Base-by-base conservation (phyloP, 2,888 invertebrate genomes). In the Melanophora roralis region DNA sequence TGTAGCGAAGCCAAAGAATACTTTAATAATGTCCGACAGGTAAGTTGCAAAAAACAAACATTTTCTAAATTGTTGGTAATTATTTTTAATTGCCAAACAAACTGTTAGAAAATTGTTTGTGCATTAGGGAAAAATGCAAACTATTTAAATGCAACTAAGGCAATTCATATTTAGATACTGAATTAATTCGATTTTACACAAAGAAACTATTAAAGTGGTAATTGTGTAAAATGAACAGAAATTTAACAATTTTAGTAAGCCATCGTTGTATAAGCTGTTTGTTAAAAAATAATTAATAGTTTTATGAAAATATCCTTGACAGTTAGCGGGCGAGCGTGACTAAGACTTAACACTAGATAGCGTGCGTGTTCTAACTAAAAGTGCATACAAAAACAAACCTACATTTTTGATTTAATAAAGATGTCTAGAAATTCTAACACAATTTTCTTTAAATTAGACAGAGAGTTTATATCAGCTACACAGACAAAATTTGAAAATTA, bases 1-100 rank as follows among this genome's bases (percentile, higher is more conserved):
- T 89, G 93, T 65, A 90, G 90, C 71, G 91, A 92, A 83, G 92
- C 93, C 57, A 92, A 91, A 85, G 89, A 88, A 74, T 93, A 93
- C 90, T 91, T 96, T 83, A 93, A 93, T 85, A 93, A 94, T 83
- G 94, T 95, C 87, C 93, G 94, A 91, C 93, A 95, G 93, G 95
- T 95, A 86, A 88, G 91, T 83, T 43, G n/a, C 36, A 5, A 3
- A 27, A 27, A 9, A 5, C 8, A 16, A 14, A 36, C 32, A 14
- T n/a, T 9, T 32, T 21, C 36, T 36, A 27, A 67, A 53, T 49
- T 27, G 19, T 34, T 67, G 32, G 1, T 67, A 59, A 74, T 60
- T 67, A 49, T 51, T 49, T 67, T 11, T 59, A 74, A 74, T 67
- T 74, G 59, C n/a, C 32, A 0, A 9, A 3, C 12, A 27, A 27